Conservation (phyloP, 2,113 vertebrate species). For the Leptobrachium ailaonicum region DNA sequence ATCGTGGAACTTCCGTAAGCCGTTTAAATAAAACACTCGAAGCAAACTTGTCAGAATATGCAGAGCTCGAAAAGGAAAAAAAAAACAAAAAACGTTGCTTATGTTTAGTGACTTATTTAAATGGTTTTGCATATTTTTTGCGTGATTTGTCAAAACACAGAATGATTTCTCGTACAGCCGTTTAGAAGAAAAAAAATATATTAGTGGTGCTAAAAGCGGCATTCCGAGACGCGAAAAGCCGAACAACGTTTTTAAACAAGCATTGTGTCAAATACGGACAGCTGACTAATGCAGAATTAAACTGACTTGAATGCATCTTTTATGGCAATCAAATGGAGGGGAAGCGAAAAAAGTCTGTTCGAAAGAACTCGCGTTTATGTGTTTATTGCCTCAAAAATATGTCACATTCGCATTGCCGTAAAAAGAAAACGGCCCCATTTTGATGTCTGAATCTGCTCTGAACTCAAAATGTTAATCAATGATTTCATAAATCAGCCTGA, state of each 20-base stretch:
- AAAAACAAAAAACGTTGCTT: background rate
- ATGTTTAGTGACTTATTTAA: background rate
- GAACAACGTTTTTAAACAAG: conserved; percentile 18
- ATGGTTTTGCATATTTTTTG: background rate
- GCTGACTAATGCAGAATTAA: conserved; percentile 46
- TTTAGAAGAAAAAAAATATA: conserved; percentile 20
- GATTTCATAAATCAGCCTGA: conserved; percentile 42
- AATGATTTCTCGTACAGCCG: conserved; percentile 22
- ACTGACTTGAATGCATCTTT: conserved; percentile 25
- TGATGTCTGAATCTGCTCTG: conserved; percentile 11
- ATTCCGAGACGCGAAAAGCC: background rate
- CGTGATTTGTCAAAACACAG: background rate
- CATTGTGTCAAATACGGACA: conserved; percentile 16
- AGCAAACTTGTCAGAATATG: too few relatives aligned
- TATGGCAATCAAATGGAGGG: conserved; percentile 13
- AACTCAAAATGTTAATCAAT: conserved; percentile 43
- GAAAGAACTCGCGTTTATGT: conserved; percentile 11
- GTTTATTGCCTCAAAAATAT: conserved; percentile 30
- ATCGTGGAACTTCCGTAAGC: too few relatives aligned
- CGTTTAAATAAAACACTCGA: too few relatives aligned
- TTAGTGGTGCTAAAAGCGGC: conserved; percentile 24
- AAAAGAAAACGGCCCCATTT: conserved; percentile 2
- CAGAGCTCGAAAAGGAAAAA: too few relatives aligned
- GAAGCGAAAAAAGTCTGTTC: conserved; percentile 17
- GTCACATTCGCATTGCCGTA: conserved; percentile 30